Conservation (phyloP, 2,888 invertebrate genomes). For the Drosophila borborema region DNA sequence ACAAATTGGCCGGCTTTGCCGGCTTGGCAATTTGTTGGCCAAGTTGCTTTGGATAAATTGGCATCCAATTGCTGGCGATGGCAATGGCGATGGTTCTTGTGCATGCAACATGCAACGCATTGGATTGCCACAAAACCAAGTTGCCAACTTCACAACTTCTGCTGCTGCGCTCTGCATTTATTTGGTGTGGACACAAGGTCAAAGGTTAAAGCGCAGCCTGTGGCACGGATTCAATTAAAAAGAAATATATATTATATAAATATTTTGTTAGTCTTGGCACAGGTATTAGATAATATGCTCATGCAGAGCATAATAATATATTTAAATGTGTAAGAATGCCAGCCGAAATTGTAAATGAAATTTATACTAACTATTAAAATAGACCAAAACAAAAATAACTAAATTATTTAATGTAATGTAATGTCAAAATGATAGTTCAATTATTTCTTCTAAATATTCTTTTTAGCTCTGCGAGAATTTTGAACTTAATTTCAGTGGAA, state of each 20-base stretch:
- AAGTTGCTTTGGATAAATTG: conserved; percentile 50
- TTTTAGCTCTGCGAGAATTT: too few relatives aligned
- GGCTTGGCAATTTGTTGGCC: conserved; percentile 36
- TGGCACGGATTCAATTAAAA: neutral
- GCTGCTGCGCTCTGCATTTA: neutral
- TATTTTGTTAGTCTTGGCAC: neutral
- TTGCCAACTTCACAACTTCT: conserved; percentile 15
- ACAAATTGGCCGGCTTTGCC: conserved; percentile 58
- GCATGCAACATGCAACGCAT: conserved; percentile 17
- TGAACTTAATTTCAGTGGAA: too few relatives aligned
- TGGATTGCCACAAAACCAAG: conserved; percentile 18
- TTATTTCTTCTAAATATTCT: too few relatives aligned
- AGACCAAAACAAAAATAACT: too few relatives aligned
- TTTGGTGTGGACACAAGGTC: conserved; percentile 5
- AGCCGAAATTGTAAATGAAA: too few relatives aligned
- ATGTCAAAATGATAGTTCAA: too few relatives aligned
- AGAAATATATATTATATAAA: neutral
- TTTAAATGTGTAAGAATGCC: too few relatives aligned
- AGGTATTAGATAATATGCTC: too few relatives aligned
- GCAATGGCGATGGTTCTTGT: conserved; percentile 1
- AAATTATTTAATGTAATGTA: too few relatives aligned
- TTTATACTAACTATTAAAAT: too few relatives aligned
- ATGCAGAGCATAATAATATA: too few relatives aligned
- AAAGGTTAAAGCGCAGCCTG: neutral
- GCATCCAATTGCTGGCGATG: conserved; percentile 49